Evolutionary conservation across 2,888 invertebrate genomes (phyloP), one percentile per base, ranked within the genome.

Genomic region (Therioaphis trifolii): DNA sequence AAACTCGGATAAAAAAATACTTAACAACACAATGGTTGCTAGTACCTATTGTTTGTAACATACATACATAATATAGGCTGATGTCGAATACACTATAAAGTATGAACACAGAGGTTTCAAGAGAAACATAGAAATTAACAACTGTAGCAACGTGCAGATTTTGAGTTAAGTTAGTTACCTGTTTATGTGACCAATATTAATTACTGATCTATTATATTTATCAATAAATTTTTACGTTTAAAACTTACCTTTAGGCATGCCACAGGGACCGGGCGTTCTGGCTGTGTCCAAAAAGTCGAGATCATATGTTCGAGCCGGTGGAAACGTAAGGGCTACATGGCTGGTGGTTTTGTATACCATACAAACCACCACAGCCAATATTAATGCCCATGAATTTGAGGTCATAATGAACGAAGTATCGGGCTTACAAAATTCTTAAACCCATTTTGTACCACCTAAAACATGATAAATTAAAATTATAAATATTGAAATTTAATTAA

Each of bases 211-310:
- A 77, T 66, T 35, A 66, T 58, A 18, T 21, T 29, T 29, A 9
- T 15, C 9, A 76, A 74, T 35, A 72, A 18, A 18, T 15, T 52
- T 29, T 52, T 14, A 46, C 9, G 27, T 43, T 71, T 68, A 35
- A 72, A 15, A 14, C 91, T 92, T 89, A 96, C 96, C 96, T 93
- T 94, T 95, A 35, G 97, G 96, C 95, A 97, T 96, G 86, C 98
- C 98, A 89, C 98, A 98, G 85, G 97, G 97, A 85, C 93, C 93
- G 87, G 94, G 94, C 46, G 97, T 97, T 87, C 96, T 92, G 69
- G 94, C 92, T 88, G 94, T 96, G 88, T 97, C 97, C 90, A 97
- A 90, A 90, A 97, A 98, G 89, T 98, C 98, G 89, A 97, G 90
- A 88, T 95, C 96, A 88, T 93, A 95, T 88, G 93, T 92, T 87